A percentile compares a stretch with the other conserved stretches of the same genome.
phyloP scores from a whole-genome alignment of 2,888 invertebrate genomes.

The Arrhopalites spinosus region DNA sequence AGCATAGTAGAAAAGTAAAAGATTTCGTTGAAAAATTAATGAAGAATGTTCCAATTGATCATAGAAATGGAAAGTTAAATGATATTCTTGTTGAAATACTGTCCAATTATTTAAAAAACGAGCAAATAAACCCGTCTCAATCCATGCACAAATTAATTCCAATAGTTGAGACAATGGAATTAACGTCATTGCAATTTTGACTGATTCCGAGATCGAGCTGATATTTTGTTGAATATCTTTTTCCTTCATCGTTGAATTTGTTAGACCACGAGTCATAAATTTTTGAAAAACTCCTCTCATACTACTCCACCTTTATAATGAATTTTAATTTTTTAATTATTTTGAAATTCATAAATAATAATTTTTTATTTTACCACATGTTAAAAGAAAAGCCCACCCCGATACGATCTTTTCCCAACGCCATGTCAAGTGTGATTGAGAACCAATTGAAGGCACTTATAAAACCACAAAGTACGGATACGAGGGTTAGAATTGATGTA shows the following conservation, averaged over 20 bases:
- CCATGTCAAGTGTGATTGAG: too few relatives aligned
- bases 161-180: not conserved
- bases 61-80: not conserved
- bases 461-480: too few relatives aligned
- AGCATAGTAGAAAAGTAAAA: constrained; percentile 2
- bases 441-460: too few relatives aligned
- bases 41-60: not conserved
- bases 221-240: constrained; percentile 57
- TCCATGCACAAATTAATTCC: constrained; percentile 3
- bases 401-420: too few relatives aligned
- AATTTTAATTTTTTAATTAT: too few relatives aligned
- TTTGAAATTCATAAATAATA: too few relatives aligned
- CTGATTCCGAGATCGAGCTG: constrained; percentile 64
- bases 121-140: not conserved
- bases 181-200: not conserved
- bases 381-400: too few relatives aligned
- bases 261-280: constrained; percentile 60
- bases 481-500: too few relatives aligned
- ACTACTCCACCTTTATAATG: too few relatives aligned
- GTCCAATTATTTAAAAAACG: constrained; percentile 10
- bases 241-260: constrained; percentile 54
- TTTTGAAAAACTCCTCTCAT: too few relatives aligned
- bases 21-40: not conserved
- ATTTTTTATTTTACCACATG: too few relatives aligned
- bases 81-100: not conserved